These are phyloP conservation scores for Chrysina gloriosa DNA, from an alignment of 2,888 invertebrate species.

Conservation along the genomic window DNA sequence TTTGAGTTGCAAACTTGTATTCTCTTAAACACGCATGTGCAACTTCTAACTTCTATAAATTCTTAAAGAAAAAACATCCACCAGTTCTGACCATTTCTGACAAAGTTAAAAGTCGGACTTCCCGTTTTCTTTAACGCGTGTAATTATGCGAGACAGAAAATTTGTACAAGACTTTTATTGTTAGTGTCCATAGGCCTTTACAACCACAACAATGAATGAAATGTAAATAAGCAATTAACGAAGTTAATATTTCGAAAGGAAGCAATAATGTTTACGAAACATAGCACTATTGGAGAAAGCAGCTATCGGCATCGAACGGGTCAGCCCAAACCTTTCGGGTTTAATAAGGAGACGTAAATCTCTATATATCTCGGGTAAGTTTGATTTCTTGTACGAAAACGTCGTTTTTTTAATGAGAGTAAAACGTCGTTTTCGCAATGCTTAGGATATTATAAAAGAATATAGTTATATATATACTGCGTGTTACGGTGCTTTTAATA, in stretches of 20 bases:
- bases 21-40: too few species aligned
- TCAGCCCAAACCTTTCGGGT: slow-evolving; percentile 50
- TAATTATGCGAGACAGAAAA: slow-evolving; percentile 1
- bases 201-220: not conserved
- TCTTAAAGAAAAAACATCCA: too few species aligned
- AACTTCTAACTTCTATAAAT: too few species aligned
- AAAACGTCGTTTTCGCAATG: too few species aligned
- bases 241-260: not conserved
- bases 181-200: not conserved
- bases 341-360: slow-evolving; percentile 47
- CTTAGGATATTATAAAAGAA: too few species aligned
- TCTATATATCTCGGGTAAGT: slow-evolving; percentile 1
- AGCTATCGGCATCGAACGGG: slow-evolving; percentile 26
- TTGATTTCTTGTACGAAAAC: slow-evolving; percentile 5
- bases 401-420: not conserved
- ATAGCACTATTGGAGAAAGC: slow-evolving; percentile 4
- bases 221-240: not conserved
- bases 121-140: not conserved
- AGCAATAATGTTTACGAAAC: slow-evolving; percentile 6
- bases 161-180: not conserved
- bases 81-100: too few species aligned
- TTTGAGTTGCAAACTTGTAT: too few species aligned
- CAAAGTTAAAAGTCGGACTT: not conserved
- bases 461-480: too few species aligned
- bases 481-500: slow-evolving; percentile 25